Evolutionary conservation across 2,113 vertebrate species (phyloP).

Genomic region (Emydura subglobosa): DNA sequence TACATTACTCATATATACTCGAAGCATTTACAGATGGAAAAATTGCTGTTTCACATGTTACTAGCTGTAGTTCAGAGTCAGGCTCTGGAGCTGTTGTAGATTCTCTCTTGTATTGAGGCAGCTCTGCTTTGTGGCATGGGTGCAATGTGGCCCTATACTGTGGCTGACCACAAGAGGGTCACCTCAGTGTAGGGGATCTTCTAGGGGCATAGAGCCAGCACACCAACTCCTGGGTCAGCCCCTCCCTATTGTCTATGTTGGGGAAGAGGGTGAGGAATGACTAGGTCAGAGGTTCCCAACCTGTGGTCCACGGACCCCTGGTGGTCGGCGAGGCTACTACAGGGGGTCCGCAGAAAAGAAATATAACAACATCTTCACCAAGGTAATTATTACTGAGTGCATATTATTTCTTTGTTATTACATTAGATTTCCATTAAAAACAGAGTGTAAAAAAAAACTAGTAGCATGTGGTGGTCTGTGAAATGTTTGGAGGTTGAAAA

Average conservation of each 20-base stretch:
- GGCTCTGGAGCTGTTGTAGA: not conserved
- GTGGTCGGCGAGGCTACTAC: too few relatives aligned
- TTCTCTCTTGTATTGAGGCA: not conserved
- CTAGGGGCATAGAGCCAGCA: not conserved
- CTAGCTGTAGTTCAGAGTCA: not conserved
- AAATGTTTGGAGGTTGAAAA: too few relatives aligned
- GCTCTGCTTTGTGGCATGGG: not conserved
- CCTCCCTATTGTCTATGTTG: not conserved
- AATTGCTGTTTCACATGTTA: too few relatives aligned
- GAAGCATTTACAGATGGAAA: not conserved
- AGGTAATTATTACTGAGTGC: too few relatives aligned
- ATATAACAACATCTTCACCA: too few relatives aligned
- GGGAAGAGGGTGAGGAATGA: not conserved
- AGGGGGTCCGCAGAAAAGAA: too few relatives aligned
- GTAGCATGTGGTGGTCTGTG: too few relatives aligned
- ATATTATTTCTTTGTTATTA: too few relatives aligned
- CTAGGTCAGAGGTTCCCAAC: too few relatives aligned
- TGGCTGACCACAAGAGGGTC: not conserved
- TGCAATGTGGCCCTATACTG: not conserved
- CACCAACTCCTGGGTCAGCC: fast-evolving
- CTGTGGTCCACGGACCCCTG: too few relatives aligned
- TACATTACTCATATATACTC: not conserved
- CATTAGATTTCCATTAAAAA: too few relatives aligned
- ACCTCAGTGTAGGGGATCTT: not conserved
- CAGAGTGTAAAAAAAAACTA: too few relatives aligned